phyloP scores from a whole-genome alignment of 1,140 invertebrate genomes.

The Tribolium madens region DNA sequence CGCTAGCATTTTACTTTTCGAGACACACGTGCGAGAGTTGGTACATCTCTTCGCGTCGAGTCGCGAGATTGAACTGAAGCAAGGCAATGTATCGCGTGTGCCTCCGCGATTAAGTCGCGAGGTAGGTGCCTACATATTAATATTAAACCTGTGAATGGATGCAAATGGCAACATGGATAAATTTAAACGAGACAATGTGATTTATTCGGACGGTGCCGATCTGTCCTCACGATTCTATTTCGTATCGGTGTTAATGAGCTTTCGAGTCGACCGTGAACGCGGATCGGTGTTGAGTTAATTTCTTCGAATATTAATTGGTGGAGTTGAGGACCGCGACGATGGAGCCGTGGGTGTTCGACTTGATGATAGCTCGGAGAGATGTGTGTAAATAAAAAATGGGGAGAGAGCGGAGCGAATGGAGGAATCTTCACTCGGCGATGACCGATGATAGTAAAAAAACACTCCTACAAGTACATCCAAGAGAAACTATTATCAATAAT shows the following conservation, averaged over 20 bases:
- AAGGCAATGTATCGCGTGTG: constrained; percentile 36
- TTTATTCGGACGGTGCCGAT: background rate
- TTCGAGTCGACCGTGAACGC: background rate
- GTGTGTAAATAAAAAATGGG: background rate
- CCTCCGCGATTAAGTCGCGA: constrained; percentile 21
- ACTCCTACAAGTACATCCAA: no score
- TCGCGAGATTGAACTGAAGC: constrained; percentile 44
- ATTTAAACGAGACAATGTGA: background rate
- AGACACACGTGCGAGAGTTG: constrained; percentile 27
- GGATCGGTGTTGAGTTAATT: background rate
- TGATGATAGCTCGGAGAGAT: background rate
- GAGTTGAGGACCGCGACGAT: background rate
- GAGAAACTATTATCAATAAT: no score
- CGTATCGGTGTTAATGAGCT: background rate
- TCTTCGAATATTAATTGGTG: background rate
- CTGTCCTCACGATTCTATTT: constrained; percentile 4
- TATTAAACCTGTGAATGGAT: background rate
- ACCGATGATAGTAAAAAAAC: no score
- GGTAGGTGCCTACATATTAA: background rate
- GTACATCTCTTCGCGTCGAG: constrained; percentile 10
- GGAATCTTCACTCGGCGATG: background rate
- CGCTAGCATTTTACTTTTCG: no score
- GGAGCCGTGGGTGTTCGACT: background rate
- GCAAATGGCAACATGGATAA: background rate
- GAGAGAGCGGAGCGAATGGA: background rate